phyloP scores from a whole-genome alignment of 2,797 vertebrate genomes.

The Paedocypris micromegethes region DNA sequence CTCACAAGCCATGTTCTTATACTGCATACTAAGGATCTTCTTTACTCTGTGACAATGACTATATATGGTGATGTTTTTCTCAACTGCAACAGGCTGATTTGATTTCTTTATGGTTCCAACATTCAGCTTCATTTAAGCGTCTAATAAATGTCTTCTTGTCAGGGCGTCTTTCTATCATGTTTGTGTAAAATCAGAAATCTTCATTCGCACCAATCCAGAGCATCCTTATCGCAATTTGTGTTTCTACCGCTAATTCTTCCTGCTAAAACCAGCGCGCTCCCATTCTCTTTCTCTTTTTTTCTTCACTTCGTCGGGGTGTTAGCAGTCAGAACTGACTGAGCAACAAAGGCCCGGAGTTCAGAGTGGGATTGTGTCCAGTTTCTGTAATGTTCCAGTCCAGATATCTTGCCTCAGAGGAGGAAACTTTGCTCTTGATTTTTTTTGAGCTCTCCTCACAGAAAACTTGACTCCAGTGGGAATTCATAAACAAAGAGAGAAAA shows the following conservation, averaged over 20 bases:
- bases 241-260: background rate
- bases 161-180: too few species aligned
- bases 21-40: too few species aligned
- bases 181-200: too few species aligned
- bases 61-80: too few species aligned
- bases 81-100: too few species aligned
- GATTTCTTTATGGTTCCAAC: too few species aligned
- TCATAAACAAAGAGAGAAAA: constrained; percentile 63
- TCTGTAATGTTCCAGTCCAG: constrained; percentile 53
- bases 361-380: constrained; percentile 45
- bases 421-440: constrained; percentile 58
- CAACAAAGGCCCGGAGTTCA: constrained; percentile 53
- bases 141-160: too few species aligned
- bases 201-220: too few species aligned
- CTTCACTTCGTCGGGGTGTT: constrained; percentile 12
- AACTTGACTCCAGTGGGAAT: constrained; percentile 62
- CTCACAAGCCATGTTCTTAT: too few species aligned
- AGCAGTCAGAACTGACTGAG: constrained; percentile 40
- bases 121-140: too few species aligned
- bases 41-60: too few species aligned
- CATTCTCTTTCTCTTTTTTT: constrained; percentile 7
- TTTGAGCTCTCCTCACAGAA: constrained; percentile 61
- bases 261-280: constrained; percentile 1
- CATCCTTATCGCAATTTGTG: too few species aligned
- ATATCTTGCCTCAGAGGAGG: constrained; percentile 60